These are phyloP conservation scores for Phrynocephalus forsythii DNA, from an alignment of 2,797 vertebrate species.

Conservation along the genomic window DNA sequence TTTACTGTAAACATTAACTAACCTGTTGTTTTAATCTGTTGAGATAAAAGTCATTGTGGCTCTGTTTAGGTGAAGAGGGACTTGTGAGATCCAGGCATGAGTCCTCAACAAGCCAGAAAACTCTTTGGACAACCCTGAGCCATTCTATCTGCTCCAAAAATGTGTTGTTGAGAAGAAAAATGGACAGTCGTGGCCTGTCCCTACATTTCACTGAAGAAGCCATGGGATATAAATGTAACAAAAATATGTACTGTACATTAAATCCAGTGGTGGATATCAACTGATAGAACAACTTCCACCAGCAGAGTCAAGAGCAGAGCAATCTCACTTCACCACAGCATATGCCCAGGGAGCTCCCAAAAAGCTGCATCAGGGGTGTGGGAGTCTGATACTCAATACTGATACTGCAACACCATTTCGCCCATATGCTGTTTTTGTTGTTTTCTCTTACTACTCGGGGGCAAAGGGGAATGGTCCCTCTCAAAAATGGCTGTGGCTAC, in stretches of 20 bases:
- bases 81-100: not conserved
- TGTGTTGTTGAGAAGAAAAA: not conserved
- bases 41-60: not conserved
- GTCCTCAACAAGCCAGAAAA: not conserved
- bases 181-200: not conserved
- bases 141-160: not conserved
- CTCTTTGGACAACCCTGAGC: not conserved
- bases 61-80: not conserved
- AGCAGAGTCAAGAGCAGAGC: no score
- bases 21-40: not conserved
- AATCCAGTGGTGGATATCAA: not conserved
- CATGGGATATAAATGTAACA: not conserved
- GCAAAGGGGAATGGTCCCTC: no score
- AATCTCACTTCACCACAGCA: no score
- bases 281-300: not conserved
- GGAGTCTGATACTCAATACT: no score
- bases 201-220: not conserved
- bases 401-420: no score
- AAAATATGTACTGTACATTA: no score
- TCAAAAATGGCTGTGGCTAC: no score
- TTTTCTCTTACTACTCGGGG: no score
- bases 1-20: not conserved
- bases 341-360: no score
- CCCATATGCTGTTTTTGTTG: no score
- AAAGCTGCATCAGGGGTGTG: no score